A percentile compares a stretch with the other conserved stretches of the same genome.
Evolutionary conservation across 2,113 vertebrate species (phyloP).

Genomic region (Sinocyclocheilus anshuiensis): DNA sequence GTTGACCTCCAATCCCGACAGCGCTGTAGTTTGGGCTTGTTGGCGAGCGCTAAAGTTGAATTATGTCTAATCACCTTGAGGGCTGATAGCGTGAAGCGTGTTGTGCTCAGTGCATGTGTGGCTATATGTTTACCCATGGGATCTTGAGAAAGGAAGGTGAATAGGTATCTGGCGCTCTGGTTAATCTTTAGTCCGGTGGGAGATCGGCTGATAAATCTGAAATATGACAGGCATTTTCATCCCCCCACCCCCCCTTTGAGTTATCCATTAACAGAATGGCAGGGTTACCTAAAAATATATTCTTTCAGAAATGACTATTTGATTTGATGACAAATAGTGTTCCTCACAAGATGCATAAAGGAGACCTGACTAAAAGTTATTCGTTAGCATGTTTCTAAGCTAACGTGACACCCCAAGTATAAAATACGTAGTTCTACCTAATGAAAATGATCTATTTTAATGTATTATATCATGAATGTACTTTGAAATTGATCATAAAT

Average conservation of each 20-base stretch:
- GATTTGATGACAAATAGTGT: neutral
- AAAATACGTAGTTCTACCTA: neutral
- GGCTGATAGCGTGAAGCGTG: constrained; percentile 30
- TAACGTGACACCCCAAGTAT: neutral
- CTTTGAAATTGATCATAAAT: no score
- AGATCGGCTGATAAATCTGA: constrained; percentile 62
- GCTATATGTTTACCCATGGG: constrained; percentile 43
- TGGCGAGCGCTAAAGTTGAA: constrained; percentile 53
- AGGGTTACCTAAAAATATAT: no score
- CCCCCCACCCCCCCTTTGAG: constrained; percentile 53
- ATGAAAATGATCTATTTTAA: no score
- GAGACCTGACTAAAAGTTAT: neutral
- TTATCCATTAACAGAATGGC: constrained; percentile 65
- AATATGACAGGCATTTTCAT: constrained; percentile 61
- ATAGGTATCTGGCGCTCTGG: constrained; percentile 35
- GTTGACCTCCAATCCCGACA: constrained; percentile 59
- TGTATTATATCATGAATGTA: no score
- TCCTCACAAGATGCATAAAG: neutral
- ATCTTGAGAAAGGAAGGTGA: constrained; percentile 49
- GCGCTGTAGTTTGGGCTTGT: constrained; percentile 55
- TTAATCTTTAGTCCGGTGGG: constrained; percentile 59
- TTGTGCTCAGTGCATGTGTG: constrained; percentile 42
- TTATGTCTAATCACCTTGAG: constrained; percentile 46
- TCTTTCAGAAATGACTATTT: neutral
- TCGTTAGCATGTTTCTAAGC: neutral